A percentile compares a stretch with the other conserved stretches of the same genome.
Conservation (phyloP, 2,113 vertebrate genomes). For the Leucoraja erinaceus region DNA sequence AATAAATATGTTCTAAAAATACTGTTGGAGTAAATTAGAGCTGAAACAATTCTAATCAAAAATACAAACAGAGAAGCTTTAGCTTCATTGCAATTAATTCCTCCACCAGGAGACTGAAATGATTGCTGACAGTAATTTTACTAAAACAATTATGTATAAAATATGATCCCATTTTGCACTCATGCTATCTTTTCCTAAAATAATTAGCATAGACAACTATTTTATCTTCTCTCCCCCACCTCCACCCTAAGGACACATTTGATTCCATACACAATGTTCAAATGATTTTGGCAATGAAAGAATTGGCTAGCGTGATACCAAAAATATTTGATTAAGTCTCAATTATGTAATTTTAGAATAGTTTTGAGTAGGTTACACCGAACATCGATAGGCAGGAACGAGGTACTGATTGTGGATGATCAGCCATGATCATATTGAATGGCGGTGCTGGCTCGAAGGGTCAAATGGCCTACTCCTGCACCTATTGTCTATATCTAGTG, state of each 20-base stretch:
- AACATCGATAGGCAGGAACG: too few relatives aligned
- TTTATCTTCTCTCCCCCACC: too few relatives aligned
- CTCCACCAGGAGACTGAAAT: background rate
- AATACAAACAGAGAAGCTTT: background rate
- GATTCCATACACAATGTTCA: background rate
- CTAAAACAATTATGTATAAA: background rate
- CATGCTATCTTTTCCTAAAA: background rate
- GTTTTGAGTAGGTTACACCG: background rate
- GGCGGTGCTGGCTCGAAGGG: too few relatives aligned
- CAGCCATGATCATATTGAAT: too few relatives aligned
- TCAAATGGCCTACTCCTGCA: too few relatives aligned
- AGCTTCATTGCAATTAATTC: background rate
- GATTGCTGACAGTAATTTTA: background rate
- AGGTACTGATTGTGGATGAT: too few relatives aligned
- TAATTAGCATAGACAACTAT: background rate
- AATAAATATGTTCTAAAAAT: background rate
- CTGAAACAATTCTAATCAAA: conserved; percentile 7
- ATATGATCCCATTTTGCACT: conserved; percentile 2
- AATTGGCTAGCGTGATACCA: background rate
- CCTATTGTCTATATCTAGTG: too few relatives aligned
- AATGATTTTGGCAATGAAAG: background rate
- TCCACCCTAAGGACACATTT: background rate
- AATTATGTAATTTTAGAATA: background rate
- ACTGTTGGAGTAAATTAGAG: background rate
- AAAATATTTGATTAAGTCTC: background rate